These are phyloP conservation scores for Drosophila nigricruria DNA, from an alignment of 2,888 invertebrate species.

Conservation along the genomic window DNA sequence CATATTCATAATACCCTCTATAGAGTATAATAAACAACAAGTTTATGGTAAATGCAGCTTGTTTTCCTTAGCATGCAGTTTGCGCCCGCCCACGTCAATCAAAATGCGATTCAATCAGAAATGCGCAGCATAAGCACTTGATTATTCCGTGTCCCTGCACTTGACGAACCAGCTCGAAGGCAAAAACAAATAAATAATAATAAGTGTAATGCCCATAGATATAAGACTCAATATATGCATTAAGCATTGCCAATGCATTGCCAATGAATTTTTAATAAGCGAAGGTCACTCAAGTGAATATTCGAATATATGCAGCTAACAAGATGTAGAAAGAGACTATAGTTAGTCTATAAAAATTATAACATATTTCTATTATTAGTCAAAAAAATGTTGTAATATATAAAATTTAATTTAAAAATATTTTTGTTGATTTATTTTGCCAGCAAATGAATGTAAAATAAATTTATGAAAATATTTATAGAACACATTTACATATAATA, in stretches of 20 bases:
- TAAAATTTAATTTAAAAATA: no score
- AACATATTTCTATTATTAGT: no score
- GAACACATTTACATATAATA: no score
- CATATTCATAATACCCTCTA: background rate
- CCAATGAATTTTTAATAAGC: slow-evolving; percentile 8
- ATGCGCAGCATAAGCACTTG: slow-evolving; percentile 19
- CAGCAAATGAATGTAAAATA: no score
- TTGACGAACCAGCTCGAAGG: slow-evolving; percentile 43
- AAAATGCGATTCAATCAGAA: slow-evolving; percentile 15
- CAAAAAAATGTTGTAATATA: no score
- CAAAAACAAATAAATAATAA: background rate
- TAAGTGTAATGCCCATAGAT: slow-evolving; percentile 9
- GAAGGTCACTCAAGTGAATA: slow-evolving; percentile 16
- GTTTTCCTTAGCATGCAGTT: slow-evolving; percentile 28
- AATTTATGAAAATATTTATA: no score
- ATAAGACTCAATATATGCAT: slow-evolving; percentile 2
- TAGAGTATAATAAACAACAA: slow-evolving; percentile 14
- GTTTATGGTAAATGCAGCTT: slow-evolving; percentile 5
- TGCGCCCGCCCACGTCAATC: slow-evolving; percentile 48
- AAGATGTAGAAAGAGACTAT: background rate
- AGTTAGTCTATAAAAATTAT: background rate
- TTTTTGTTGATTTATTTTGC: no score
- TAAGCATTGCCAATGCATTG: slow-evolving; percentile 14
- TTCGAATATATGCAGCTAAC: background rate
- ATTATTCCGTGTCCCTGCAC: slow-evolving; percentile 47